A percentile compares a stretch with the other conserved stretches of the same genome.
These are phyloP conservation scores for Hoplodrina blanda DNA, from an alignment of 2,888 invertebrate species.

Conservation along the genomic window DNA sequence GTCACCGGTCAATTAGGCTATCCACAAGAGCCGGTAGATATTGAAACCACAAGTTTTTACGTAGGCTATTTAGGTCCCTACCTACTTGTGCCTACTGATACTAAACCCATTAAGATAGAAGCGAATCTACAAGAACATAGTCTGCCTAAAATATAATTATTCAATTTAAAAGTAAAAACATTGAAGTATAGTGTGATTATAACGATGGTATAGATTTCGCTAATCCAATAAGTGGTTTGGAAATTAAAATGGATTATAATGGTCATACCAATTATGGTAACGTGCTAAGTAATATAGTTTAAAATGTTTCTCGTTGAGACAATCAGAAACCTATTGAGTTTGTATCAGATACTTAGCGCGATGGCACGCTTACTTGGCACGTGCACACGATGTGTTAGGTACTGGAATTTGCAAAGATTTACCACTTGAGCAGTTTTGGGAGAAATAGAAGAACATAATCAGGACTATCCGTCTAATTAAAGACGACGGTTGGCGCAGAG, in stretches of 20 bases:
- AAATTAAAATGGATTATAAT: constrained; percentile 70
- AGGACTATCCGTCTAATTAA: no score
- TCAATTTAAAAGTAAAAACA: neutral
- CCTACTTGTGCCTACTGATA: constrained; percentile 74
- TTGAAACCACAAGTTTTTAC: constrained; percentile 75
- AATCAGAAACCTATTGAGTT: constrained; percentile 71
- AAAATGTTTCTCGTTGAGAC: constrained; percentile 58
- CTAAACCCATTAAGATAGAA: constrained; percentile 80
- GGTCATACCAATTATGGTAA: constrained; percentile 76
- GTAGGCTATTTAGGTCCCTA: constrained; percentile 75
- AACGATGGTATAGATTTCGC: constrained; percentile 48
- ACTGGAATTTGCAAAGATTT: neutral
- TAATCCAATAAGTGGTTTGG: constrained; percentile 60
- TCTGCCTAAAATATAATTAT: neutral
- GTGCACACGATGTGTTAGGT: constrained; percentile 51
- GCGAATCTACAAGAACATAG: constrained; percentile 48
- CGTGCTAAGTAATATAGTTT: constrained; percentile 71
- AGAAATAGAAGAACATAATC: no score
- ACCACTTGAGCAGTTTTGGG: neutral
- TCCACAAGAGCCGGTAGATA: constrained; percentile 43
- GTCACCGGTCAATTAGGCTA: constrained; percentile 44
- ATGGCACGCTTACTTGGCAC: constrained; percentile 30
- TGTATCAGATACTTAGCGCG: constrained; percentile 52
- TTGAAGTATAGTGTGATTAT: constrained; percentile 35
- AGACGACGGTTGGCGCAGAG: no score